phyloP scores from a whole-genome alignment of 2,888 invertebrate species.

The Chloroclysta siterata region DNA sequence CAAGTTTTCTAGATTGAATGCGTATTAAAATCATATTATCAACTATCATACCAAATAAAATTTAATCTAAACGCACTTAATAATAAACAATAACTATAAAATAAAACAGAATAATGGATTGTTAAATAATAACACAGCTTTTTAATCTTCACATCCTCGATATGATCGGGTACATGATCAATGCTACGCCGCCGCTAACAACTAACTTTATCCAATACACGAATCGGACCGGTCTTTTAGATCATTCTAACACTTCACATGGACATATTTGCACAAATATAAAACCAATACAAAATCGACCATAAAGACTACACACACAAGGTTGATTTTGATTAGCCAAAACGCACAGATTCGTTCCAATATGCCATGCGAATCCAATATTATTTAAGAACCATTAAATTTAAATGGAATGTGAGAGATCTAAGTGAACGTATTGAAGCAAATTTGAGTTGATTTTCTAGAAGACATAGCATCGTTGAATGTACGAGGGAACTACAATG shows the following conservation, averaged over 20 bases:
- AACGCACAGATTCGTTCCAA: conserved; percentile 7
- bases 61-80: conserved; percentile 82
- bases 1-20: conserved; percentile 77
- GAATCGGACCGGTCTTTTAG: conserved; percentile 22
- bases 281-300: conserved; percentile 8
- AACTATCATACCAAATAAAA: conserved; percentile 82
- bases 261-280: conserved; percentile 15
- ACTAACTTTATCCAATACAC: conserved; percentile 31
- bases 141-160: conserved; percentile 72
- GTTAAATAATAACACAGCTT: conserved; percentile 84
- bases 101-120: conserved; percentile 84
- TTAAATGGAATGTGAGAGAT: conserved; percentile 80
- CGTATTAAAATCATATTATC: conserved; percentile 70
- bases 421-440: conserved; percentile 53
- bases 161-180: conserved; percentile 69
- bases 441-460: conserved; percentile 47
- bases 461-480: conserved; percentile 79
- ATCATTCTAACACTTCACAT: conserved; percentile 19
- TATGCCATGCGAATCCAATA: conserved; percentile 49
- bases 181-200: conserved; percentile 67
- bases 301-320: conserved; percentile 27
- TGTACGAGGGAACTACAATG: conserved; percentile 73
- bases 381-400: conserved; percentile 66
- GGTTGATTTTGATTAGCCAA: conserved; percentile 6
- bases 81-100: conserved; percentile 83